Percentiles rank a stretch among this genome's conserved stretches.
Conservation (phyloP, 2,797 vertebrate species). For the Xenops minutus region DNA sequence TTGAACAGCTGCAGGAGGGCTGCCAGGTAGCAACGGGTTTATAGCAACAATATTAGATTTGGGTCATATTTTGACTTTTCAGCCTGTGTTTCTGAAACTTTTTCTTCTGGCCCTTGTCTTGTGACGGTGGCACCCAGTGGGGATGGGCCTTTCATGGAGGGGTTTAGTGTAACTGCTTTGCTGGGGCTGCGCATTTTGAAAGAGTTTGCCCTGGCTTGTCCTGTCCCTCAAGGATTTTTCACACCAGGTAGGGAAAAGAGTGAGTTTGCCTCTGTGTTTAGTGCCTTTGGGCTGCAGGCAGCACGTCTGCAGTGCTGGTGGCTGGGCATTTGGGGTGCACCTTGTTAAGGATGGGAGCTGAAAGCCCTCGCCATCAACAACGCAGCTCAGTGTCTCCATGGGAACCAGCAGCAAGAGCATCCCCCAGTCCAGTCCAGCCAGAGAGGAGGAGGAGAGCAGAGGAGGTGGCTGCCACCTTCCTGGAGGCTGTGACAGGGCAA, state of each 20-base stretch:
- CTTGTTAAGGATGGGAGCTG: background rate
- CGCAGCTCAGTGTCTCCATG: slow-evolving; percentile 70
- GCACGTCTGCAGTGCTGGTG: background rate
- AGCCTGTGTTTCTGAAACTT: background rate
- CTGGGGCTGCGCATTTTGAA: background rate
- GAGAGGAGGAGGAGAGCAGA: background rate
- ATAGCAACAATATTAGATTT: background rate
- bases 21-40: background rate
- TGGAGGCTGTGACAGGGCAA: background rate
- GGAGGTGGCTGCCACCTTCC: background rate
- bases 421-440: background rate
- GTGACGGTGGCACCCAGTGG: accelerated
- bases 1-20: background rate
- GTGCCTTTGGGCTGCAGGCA: background rate
- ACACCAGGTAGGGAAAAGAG: accelerated
- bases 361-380: background rate
- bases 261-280: accelerated
- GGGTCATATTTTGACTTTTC: background rate
- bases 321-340: background rate
- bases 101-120: background rate
- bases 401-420: slow-evolving; percentile 67
- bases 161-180: background rate
- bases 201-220: background rate
- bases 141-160: background rate
- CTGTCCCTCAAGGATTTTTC: background rate